Conservation (phyloP, 92 coral and sea anemone genomes). For the Paramuricea clavata region DNA sequence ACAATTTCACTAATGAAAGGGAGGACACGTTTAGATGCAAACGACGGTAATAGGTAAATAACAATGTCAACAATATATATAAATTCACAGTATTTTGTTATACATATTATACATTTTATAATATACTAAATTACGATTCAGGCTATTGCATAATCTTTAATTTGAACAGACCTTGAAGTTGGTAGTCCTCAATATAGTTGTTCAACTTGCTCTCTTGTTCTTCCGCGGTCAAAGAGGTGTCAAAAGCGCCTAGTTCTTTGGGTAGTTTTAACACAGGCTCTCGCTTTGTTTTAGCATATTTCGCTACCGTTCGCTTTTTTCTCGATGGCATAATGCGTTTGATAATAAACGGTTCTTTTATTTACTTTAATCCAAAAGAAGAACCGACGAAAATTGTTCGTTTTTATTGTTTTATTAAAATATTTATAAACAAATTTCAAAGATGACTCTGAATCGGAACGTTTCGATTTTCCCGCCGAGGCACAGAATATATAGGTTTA, state of each 20-base stretch:
- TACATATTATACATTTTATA: not conserved
- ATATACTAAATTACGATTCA: not conserved
- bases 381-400: not conserved
- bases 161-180: constrained; percentile 77
- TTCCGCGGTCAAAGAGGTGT: constrained; percentile 87
- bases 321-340: constrained; percentile 56
- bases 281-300: constrained; percentile 28
- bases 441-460: not conserved
- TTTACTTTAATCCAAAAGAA: not conserved
- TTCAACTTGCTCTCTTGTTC: constrained; percentile 86
- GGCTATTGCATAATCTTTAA: not conserved
- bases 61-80: too few relatives aligned
- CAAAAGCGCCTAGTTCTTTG: constrained; percentile 88
- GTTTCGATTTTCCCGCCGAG: constrained; percentile 19
- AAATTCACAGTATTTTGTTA: too few relatives aligned
- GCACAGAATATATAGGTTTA: too few relatives aligned
- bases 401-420: not conserved
- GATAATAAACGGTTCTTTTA: not conserved
- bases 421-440: not conserved
- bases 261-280: constrained; percentile 91
- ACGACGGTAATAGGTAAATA: too few relatives aligned
- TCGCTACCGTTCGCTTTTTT: constrained; percentile 58
- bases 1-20: too few relatives aligned
- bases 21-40: too few relatives aligned
- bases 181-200: constrained; percentile 83